Conservation (phyloP, 2,113 vertebrate genomes). For the Pseudorasbora parva region DNA sequence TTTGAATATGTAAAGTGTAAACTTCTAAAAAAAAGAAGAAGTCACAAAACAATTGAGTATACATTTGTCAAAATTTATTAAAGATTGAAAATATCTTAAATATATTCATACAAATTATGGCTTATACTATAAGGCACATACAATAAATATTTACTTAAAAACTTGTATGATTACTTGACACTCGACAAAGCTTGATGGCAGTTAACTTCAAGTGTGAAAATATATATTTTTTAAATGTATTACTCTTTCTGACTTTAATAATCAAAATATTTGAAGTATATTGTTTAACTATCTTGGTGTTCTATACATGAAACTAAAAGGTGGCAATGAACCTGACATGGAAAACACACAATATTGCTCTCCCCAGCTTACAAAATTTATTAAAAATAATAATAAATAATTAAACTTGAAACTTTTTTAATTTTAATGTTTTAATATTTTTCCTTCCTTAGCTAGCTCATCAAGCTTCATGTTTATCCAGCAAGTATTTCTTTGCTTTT, state of each 20-base stretch:
- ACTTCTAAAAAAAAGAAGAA: not conserved
- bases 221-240: not conserved
- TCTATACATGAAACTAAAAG: not conserved
- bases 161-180: not conserved
- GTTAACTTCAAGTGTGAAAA: not conserved
- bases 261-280: not conserved
- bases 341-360: slow-evolving; percentile 2
- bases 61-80: not conserved
- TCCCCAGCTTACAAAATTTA: not conserved
- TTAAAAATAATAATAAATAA: not conserved
- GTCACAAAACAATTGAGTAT: not conserved
- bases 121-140: not conserved
- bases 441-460: not conserved
- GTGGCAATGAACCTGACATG: not conserved
- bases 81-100: not conserved
- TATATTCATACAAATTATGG: not conserved
- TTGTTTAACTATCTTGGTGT: not conserved
- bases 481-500: not conserved
- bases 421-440: not conserved
- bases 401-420: not conserved
- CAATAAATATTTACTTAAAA: slow-evolving; percentile 25
- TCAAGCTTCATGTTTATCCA: slow-evolving; percentile 7
- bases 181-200: not conserved
- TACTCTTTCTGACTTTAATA: not conserved
- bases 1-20: not conserved